These are phyloP conservation scores for Drosophila parvula DNA, from an alignment of 1,140 invertebrate genomes.

Conservation along the genomic window DNA sequence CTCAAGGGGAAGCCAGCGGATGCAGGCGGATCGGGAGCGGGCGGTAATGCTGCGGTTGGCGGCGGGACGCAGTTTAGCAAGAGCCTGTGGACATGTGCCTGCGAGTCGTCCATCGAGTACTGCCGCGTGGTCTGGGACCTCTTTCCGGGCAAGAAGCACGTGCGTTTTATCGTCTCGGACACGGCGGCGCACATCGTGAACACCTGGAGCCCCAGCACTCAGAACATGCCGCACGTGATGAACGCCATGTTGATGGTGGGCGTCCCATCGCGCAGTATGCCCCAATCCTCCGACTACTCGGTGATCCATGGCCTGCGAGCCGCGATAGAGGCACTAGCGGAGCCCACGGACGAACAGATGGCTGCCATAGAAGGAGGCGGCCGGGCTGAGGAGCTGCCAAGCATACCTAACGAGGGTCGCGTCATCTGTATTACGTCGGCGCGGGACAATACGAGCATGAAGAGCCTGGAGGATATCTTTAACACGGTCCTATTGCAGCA, in stretches of 20 bases:
- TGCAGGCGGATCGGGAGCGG: conserved; percentile 7
- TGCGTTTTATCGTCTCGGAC: conserved; percentile 93
- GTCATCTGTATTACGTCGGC: conserved; percentile 95
- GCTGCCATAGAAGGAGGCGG: conserved; percentile 52
- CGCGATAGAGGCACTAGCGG: conserved; percentile 93
- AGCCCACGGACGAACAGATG: conserved; percentile 90
- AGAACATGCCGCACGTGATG: conserved; percentile 93
- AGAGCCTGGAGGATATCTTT: conserved; percentile 93
- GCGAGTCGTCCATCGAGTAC: conserved; percentile 97
- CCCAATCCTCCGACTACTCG: conserved; percentile 87
- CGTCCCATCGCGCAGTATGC: conserved; percentile 85
- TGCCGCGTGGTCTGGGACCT: conserved; percentile 98
- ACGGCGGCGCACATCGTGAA: conserved; percentile 91
- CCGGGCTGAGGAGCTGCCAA: conserved; percentile 31
- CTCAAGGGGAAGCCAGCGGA: conserved; percentile 86
- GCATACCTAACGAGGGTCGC: conserved; percentile 87
- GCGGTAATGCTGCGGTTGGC: neutral
- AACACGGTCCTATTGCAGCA: conserved; percentile 90
- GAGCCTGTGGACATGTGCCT: conserved; percentile 96
- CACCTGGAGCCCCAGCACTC: conserved; percentile 91
- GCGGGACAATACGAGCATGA: conserved; percentile 92
- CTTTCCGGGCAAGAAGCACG: conserved; percentile 94
- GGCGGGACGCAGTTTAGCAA: conserved; percentile 85
- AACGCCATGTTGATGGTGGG: conserved; percentile 90
- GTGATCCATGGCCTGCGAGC: conserved; percentile 93